Conservation (phyloP, 2,888 invertebrate genomes). For the Merodon equestris region DNA sequence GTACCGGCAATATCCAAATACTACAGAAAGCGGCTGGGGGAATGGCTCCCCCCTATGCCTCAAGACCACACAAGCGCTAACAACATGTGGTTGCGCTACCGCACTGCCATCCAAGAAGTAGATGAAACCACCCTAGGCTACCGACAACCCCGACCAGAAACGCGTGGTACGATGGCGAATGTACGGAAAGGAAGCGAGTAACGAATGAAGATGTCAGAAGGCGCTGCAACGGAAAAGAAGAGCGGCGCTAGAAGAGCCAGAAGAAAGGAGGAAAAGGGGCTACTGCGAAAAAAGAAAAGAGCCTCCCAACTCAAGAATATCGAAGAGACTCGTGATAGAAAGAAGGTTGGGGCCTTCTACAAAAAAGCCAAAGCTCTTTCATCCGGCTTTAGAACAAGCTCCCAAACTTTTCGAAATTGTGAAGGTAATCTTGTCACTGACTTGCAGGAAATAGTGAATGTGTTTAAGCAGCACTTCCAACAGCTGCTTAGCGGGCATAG, state of each 20-base stretch:
- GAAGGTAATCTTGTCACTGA: slow-evolving; percentile 7
- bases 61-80: no score
- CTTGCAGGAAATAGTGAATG: slow-evolving; percentile 5
- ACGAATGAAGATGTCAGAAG: no score
- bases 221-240: neutral
- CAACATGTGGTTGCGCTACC: no score
- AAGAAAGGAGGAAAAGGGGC: neutral
- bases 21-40: no score
- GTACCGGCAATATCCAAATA: no score
- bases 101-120: no score
- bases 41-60: no score
- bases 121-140: no score
- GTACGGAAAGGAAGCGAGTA: no score
- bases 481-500: slow-evolving; percentile 1
- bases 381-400: neutral
- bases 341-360: neutral
- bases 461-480: slow-evolving; percentile 11
- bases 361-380: slow-evolving; percentile 1
- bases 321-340: slow-evolving; percentile 8
- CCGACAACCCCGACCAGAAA: no score
- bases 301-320: slow-evolving; percentile 13
- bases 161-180: no score
- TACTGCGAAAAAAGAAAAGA: slow-evolving; percentile 7
- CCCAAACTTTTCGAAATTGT: neutral
- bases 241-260: neutral